A percentile compares a stretch with the other conserved stretches of the same genome.
phyloP scores from a whole-genome alignment of 2,888 invertebrate genomes.

The Drosophila percnosoma region DNA sequence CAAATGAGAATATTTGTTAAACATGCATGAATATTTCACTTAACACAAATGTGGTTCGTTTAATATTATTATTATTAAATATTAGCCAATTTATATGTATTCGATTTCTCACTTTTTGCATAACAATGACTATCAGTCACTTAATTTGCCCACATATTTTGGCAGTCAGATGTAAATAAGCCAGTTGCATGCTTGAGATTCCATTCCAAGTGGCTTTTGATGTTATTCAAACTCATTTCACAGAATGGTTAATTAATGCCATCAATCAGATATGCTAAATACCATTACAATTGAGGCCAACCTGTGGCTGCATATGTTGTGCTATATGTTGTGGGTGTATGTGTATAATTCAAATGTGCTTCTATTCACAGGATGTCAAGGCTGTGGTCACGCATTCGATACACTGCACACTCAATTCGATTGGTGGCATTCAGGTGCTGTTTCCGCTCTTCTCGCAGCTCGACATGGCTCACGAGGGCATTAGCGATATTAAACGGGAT shows the following conservation, averaged over 20 bases:
- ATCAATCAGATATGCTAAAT: background rate
- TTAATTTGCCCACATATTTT: constrained; percentile 3
- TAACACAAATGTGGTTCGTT: background rate
- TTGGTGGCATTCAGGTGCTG: constrained; percentile 99
- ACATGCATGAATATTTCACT: background rate
- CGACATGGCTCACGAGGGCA: constrained; percentile 95
- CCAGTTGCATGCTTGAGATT: background rate
- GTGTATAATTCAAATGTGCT: background rate
- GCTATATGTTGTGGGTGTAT: background rate
- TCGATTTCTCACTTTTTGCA: background rate
- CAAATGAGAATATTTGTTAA: background rate
- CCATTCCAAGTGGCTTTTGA: constrained; percentile 2
- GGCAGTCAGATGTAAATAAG: background rate
- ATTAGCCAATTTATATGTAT: background rate
- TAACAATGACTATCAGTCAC: background rate
- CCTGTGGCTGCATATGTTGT: background rate
- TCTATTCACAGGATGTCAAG: constrained; percentile 95
- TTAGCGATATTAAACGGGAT: constrained; percentile 93
- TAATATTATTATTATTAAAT: no score
- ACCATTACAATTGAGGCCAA: background rate
- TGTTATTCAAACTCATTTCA: background rate
- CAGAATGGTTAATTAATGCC: background rate
- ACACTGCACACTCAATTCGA: constrained; percentile 99
- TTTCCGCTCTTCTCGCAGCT: constrained; percentile 99
- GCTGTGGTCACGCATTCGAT: constrained; percentile 99